Base-by-base conservation (phyloP, 2,888 invertebrate species). In the Drosophila maculinotata region DNA sequence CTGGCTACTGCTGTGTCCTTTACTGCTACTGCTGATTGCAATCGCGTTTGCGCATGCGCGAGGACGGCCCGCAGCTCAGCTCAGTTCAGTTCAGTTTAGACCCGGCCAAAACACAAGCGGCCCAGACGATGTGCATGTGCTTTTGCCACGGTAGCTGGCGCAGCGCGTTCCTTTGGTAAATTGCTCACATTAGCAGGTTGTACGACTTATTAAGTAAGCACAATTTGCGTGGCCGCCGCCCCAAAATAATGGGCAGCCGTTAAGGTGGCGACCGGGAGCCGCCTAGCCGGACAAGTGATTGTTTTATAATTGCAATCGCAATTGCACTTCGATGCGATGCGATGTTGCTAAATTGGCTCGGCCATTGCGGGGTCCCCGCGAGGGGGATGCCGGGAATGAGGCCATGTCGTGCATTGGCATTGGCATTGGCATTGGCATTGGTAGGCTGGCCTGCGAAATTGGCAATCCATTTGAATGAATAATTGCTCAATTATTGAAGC, bases 281-380 rank as follows among this genome's bases (percentile, higher is more conserved):
- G 83, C 74, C 75, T 87, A 81, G 69, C 62, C 79, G 72, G 83
- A 85, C 79, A 80, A 79, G 80, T 87, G 86, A 90, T 90, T 90
- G 89, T 90, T 90, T 90, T 90, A 89, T 90, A 90, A 90, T 90
- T 90, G 90, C 89, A 89, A 89, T 90, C 89, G 89, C 89, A 89
- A 88, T 87, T 88, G 80, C 76, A 76, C 47, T 67, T 79, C 69
- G 75, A 86, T 69, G 67, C 68, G 47, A 62, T 67, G 67, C 52
- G 30, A 39, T 53, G 60, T 73, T 56, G 70, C 79, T 76, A 80
- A 80, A 80, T 85, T 84, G 85, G 70, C 80, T 67, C 54, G 62
- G 62, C 62, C 73, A 62, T 59, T 51, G 68, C 48, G 30, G 42
- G 20, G 20, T n/a, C n/a, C n/a, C n/a, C n/a, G n/a, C n/a, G 20